Evolutionary conservation across 2,888 invertebrate species (phyloP).

Genomic region (Sylvicola fuscatus): DNA sequence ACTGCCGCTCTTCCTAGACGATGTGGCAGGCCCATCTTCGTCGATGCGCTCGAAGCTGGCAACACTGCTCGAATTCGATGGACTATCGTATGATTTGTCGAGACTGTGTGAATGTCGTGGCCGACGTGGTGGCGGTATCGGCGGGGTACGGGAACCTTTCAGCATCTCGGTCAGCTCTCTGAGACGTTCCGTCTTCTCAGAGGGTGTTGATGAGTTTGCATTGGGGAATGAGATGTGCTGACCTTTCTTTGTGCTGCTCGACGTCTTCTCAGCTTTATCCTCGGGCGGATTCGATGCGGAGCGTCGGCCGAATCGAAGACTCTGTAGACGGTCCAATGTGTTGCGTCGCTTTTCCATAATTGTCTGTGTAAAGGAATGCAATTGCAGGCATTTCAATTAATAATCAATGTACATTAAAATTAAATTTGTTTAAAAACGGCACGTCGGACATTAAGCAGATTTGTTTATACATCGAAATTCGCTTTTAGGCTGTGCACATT

Average conservation of each 20-base stretch:
- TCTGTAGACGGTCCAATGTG: slow-evolving; percentile 67
- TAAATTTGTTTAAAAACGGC: no score
- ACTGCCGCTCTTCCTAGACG: not conserved
- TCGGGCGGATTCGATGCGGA: slow-evolving; percentile 14
- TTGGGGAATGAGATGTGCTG: not conserved
- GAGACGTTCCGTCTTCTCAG: slow-evolving; percentile 50
- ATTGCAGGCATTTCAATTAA: no score
- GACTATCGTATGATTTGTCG: slow-evolving; percentile 13
- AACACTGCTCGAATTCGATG: not conserved
- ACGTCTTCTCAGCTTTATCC: slow-evolving; percentile 2
- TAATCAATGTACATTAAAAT: no score
- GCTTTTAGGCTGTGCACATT: no score
- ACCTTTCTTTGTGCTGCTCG: not conserved
- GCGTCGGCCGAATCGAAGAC: slow-evolving; percentile 44
- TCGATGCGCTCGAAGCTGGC: not conserved
- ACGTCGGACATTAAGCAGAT: no score
- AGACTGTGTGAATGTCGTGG: slow-evolving; percentile 30
- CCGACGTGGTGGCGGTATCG: slow-evolving; percentile 32
- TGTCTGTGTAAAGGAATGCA: no score
- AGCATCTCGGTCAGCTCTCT: slow-evolving; percentile 60
- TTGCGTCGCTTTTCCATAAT: slow-evolving; percentile 27
- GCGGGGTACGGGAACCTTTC: slow-evolving; percentile 32
- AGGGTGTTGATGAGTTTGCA: slow-evolving; percentile 14
- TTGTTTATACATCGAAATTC: no score
- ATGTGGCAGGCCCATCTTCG: not conserved